A percentile compares a stretch with the other conserved stretches of the same genome.
phyloP scores from a whole-genome alignment of 2,888 invertebrate genomes.

The Sinodicranocentrus sp. region DNA sequence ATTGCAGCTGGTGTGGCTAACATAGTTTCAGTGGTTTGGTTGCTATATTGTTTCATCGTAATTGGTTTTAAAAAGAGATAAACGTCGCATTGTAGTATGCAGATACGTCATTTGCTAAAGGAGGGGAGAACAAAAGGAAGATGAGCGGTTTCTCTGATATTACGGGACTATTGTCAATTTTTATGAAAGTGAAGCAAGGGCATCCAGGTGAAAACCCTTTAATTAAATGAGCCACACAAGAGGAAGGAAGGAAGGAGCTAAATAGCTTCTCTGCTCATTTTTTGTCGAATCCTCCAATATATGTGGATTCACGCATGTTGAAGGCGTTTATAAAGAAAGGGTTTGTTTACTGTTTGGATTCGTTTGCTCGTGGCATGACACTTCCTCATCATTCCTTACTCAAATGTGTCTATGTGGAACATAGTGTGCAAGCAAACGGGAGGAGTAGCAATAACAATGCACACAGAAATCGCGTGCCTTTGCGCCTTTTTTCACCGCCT shows the following conservation, averaged over 20 bases:
- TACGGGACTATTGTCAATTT: not conserved
- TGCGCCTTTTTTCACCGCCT: not conserved
- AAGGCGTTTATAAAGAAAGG: no score
- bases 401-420: not conserved
- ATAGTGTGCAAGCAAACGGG: not conserved
- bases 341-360: not conserved
- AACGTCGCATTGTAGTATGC: no score
- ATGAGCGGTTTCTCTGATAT: no score
- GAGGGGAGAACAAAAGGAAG: not conserved
- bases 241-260: not conserved
- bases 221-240: slow-evolving; percentile 13
- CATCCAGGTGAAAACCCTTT: slow-evolving; percentile 35
- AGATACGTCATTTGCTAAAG: no score
- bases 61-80: no score
- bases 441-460: not conserved
- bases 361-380: not conserved
- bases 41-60: no score
- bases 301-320: no score
- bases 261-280: no score
- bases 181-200: not conserved
- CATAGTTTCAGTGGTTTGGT: no score
- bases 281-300: no score
- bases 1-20: no score
- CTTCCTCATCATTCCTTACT: not conserved
- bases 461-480: slow-evolving; percentile 2